Percentiles rank a stretch among this genome's conserved stretches.
Conservation (phyloP, 2,113 vertebrate genomes). For the Dasypus novemcinctus region DNA sequence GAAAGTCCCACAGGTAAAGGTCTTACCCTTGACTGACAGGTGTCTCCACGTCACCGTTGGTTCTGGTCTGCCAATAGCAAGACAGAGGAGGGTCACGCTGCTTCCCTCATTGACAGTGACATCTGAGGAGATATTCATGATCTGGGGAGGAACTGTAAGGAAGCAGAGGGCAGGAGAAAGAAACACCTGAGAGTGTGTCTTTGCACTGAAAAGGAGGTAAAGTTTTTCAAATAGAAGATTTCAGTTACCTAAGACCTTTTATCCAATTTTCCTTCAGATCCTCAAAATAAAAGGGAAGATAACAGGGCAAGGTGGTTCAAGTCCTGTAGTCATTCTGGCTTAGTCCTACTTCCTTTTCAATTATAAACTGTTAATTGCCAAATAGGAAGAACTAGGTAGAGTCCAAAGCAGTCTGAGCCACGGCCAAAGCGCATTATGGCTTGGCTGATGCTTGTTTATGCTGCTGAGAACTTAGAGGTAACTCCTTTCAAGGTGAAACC, state of each 20-base stretch:
- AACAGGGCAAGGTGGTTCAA: neutral
- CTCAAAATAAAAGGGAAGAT: slow-evolving; percentile 11
- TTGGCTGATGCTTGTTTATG: neutral
- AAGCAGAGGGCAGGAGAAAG: slow-evolving; percentile 8
- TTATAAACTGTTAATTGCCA: slow-evolving; percentile 65
- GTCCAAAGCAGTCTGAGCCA: slow-evolving; percentile 18
- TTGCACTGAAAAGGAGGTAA: neutral
- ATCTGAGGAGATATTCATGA: slow-evolving; percentile 94
- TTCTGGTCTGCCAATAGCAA: slow-evolving; percentile 95
- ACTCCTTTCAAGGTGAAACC: slow-evolving; percentile 63
- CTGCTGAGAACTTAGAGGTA: slow-evolving; percentile 24
- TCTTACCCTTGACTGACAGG: slow-evolving; percentile 91
- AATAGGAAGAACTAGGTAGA: neutral
- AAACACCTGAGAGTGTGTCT: neutral
- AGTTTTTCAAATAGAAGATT: neutral
- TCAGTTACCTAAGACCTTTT: neutral
- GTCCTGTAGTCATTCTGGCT: neutral
- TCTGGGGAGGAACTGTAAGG: slow-evolving; percentile 93
- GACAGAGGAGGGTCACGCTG: slow-evolving; percentile 93
- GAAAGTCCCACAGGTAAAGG: fast-evolving
- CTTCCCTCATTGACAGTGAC: slow-evolving; percentile 97
- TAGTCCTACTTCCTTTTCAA: slow-evolving; percentile 45
- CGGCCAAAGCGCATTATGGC: slow-evolving; percentile 35
- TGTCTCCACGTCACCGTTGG: slow-evolving; percentile 95
- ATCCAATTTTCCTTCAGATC: neutral